Evolutionary conservation across 2,113 vertebrate genomes (phyloP).

Genomic region (Elephantulus edwardii): DNA sequence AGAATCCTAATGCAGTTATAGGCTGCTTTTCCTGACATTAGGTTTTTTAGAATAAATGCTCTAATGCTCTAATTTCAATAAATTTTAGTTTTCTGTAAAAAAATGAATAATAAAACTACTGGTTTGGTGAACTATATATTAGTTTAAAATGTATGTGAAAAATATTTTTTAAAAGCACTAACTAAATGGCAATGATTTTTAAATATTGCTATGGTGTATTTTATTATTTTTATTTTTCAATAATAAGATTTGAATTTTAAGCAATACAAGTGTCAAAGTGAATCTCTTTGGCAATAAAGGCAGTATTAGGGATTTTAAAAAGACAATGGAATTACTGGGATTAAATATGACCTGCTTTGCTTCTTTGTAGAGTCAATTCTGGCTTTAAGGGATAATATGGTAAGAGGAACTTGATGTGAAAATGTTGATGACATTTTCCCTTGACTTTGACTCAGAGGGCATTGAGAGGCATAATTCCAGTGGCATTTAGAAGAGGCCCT

Average conservation of each 20-base stretch:
- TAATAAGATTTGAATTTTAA: not conserved
- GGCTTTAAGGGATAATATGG: constrained; percentile 18
- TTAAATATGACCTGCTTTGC: not conserved
- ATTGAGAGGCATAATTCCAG: constrained; percentile 35
- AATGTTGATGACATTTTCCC: constrained; percentile 36
- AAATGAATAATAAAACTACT: not conserved
- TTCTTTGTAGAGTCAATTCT: not conserved
- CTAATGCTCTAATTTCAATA: not conserved
- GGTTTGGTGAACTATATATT: not conserved
- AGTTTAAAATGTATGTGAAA: not conserved
- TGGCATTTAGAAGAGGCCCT: constrained; percentile 64
- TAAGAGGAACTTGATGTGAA: not conserved
- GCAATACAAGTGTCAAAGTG: not conserved
- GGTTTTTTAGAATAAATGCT: not conserved
- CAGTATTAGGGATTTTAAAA: not conserved
- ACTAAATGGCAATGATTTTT: not conserved
- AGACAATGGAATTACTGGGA: not conserved
- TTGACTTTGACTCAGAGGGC: not conserved
- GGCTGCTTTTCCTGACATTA: not conserved
- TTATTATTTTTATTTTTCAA: not conserved
- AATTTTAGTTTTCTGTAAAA: not conserved
- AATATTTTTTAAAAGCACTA: not conserved
- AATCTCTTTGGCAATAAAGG: not conserved
- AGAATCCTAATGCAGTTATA: not conserved
- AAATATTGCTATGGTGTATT: not conserved